These are phyloP conservation scores for Ibidorhyncha struthersii DNA, from an alignment of 2,113 vertebrate species.

Conservation along the genomic window DNA sequence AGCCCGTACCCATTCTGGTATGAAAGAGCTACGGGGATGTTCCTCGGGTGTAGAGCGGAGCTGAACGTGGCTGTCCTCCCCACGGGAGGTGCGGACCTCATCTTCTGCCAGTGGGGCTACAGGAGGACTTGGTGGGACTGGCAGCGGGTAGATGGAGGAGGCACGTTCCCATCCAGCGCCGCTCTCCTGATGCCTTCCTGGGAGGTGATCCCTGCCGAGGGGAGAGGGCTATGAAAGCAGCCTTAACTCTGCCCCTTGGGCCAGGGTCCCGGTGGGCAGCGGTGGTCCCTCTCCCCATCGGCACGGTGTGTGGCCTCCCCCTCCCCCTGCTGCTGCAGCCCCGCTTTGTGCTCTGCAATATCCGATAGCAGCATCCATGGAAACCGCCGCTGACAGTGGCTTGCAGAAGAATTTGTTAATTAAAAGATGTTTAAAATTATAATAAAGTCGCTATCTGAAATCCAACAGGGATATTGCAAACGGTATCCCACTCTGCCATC, in stretches of 20 bases:
- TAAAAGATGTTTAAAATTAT: conserved; percentile 29
- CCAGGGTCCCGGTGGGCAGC: fast-evolving
- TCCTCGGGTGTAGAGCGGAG: not conserved
- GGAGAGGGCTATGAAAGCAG: not conserved
- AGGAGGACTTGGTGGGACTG: not conserved
- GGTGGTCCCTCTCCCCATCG: not conserved
- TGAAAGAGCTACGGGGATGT: not conserved
- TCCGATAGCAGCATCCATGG: conserved; percentile 10
- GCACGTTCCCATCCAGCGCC: fast-evolving
- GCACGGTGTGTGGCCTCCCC: not conserved
- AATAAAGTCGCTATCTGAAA: conserved; percentile 24
- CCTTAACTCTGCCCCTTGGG: not conserved
- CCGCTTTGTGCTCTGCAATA: not conserved
- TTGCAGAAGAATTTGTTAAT: conserved; percentile 33
- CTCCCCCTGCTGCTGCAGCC: not conserved
- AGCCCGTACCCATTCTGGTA: fast-evolving
- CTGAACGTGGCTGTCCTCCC: not conserved
- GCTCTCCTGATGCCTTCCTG: not conserved
- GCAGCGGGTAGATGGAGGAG: not conserved
- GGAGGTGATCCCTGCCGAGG: not conserved
- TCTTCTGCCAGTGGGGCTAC: fast-evolving
- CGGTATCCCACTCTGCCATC: not conserved
- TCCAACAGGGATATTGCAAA: not conserved
- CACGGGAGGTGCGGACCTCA: fast-evolving
- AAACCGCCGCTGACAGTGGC: not conserved